phyloP scores from a whole-genome alignment of 2,888 invertebrate species.

The Torymus auratus region DNA sequence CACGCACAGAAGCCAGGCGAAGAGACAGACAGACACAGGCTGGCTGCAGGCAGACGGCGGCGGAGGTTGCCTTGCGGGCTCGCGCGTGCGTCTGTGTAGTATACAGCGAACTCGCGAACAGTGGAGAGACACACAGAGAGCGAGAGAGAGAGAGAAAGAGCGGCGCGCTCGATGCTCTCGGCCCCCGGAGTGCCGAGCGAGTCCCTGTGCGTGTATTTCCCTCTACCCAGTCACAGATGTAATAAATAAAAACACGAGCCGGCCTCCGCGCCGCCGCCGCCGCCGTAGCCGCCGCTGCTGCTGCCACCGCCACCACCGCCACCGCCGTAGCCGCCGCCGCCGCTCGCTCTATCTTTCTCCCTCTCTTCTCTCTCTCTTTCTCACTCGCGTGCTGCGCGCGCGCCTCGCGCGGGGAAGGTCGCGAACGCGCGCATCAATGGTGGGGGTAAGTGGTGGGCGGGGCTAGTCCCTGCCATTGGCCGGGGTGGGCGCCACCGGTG shows the following conservation, averaged over 20 bases:
- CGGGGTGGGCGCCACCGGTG: constrained; percentile 1
- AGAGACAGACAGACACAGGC: too few relatives aligned
- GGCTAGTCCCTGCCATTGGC: constrained; percentile 61
- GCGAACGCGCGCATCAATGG: constrained; percentile 66
- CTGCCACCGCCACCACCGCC: constrained; percentile 56
- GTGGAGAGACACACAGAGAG: too few relatives aligned
- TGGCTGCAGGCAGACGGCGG: too few relatives aligned
- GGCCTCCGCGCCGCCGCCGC: constrained; percentile 62
- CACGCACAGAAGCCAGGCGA: too few relatives aligned
- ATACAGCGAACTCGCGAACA: too few relatives aligned
- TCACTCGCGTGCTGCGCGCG: neutral
- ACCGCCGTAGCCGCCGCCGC: constrained; percentile 1
- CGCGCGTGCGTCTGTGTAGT: too few relatives aligned
- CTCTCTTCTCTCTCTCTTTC: too few relatives aligned
- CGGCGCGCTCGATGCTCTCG: constrained; percentile 38
- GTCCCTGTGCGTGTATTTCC: constrained; percentile 75
- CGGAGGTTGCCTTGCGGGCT: too few relatives aligned
- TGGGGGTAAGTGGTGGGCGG: constrained; percentile 63
- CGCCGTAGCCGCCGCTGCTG: constrained; percentile 56
- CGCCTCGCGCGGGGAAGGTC: constrained; percentile 57
- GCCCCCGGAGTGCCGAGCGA: constrained; percentile 61
- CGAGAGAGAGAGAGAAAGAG: constrained; percentile 10
- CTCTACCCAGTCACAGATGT: constrained; percentile 77
- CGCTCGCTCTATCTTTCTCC: neutral
- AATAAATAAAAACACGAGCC: constrained; percentile 77